Conservation (phyloP, 2,797 vertebrate species). For the Enteromius trimaculatus region DNA sequence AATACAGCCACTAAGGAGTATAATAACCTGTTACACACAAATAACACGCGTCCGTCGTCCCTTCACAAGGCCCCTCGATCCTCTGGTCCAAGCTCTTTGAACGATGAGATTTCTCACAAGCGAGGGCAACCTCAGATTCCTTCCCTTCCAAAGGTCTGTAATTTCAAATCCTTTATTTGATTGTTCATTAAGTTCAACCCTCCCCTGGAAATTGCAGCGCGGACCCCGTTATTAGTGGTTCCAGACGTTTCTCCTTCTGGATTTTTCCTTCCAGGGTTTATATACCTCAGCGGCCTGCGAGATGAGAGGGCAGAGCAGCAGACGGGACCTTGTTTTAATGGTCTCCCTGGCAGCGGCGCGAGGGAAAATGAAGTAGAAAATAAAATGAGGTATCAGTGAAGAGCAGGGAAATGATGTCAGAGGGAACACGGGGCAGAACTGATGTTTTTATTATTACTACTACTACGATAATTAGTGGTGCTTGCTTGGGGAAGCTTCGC, state of each 20-base stretch:
- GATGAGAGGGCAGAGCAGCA: conserved; percentile 56
- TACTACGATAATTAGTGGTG: conserved; percentile 49
- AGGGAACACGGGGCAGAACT: conserved; percentile 32
- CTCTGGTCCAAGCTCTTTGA: conserved; percentile 38
- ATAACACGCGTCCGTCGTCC: conserved; percentile 11
- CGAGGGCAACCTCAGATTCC: conserved; percentile 50
- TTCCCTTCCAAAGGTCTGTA: conserved; percentile 61
- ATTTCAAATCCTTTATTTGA: conserved; percentile 68
- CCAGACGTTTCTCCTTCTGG: conserved; percentile 58
- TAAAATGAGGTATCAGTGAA: conserved; percentile 35
- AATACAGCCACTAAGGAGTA: conserved; percentile 28
- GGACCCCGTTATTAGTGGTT: conserved; percentile 67
- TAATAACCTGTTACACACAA: conserved; percentile 3
- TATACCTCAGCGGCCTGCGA: conserved; percentile 29
- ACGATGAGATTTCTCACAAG: conserved; percentile 52
- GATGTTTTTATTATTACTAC: conserved; percentile 60
- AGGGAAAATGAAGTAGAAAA: conserved; percentile 33
- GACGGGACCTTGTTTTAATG: conserved; percentile 56
- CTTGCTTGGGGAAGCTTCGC: background rate
- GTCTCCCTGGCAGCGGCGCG: conserved; percentile 45
- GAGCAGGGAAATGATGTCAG: conserved; percentile 56
- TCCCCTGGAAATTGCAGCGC: conserved; percentile 65
- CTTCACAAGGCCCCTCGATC: conserved; percentile 44
- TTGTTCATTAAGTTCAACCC: conserved; percentile 75
- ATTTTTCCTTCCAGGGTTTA: conserved; percentile 53